These are phyloP conservation scores for Pocillopora meandrina DNA, from an alignment of 92 coral and sea anemone genomes.

Conservation along the genomic window DNA sequence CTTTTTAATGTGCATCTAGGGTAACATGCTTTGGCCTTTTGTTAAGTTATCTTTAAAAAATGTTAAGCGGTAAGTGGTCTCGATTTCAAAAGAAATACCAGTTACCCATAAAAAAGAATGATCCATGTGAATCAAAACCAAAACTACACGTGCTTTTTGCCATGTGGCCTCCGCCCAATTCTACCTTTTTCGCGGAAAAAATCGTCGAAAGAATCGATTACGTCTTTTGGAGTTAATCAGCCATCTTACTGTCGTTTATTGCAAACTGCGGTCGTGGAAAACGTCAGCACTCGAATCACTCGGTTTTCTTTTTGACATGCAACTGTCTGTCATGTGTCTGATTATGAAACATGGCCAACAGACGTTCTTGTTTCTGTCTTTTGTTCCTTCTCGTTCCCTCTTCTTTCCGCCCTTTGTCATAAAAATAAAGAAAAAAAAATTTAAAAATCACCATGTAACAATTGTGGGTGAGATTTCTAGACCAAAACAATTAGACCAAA, in stretches of 20 bases:
- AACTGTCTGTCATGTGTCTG: slow-evolving; percentile 1
- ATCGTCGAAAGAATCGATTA: neutral
- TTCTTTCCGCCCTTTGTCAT: slow-evolving; percentile 1
- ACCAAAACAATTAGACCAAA: neutral
- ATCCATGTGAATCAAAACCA: slow-evolving; percentile 23
- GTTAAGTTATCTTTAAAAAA: slow-evolving; percentile 1
- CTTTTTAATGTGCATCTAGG: neutral
- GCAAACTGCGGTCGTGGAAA: neutral
- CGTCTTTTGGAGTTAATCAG: neutral
- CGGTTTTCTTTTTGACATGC: neutral
- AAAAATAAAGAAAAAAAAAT: neutral
- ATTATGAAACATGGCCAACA: slow-evolving; percentile 4
- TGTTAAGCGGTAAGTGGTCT: slow-evolving; percentile 30
- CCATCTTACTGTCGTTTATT: neutral
- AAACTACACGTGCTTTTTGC: slow-evolving; percentile 36
- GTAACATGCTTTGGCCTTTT: neutral
- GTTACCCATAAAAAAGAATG: neutral
- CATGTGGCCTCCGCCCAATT: slow-evolving; percentile 24
- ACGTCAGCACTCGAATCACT: neutral
- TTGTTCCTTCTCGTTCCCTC: slow-evolving; percentile 5
- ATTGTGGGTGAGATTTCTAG: neutral
- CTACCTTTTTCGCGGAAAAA: neutral
- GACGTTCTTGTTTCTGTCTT: slow-evolving; percentile 13
- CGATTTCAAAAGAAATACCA: slow-evolving; percentile 32
- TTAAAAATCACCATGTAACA: neutral